Evolutionary conservation across 1,140 invertebrate species (phyloP), one percentile per base, ranked within the genome.

Genomic region (Danaus melanippus): DNA sequence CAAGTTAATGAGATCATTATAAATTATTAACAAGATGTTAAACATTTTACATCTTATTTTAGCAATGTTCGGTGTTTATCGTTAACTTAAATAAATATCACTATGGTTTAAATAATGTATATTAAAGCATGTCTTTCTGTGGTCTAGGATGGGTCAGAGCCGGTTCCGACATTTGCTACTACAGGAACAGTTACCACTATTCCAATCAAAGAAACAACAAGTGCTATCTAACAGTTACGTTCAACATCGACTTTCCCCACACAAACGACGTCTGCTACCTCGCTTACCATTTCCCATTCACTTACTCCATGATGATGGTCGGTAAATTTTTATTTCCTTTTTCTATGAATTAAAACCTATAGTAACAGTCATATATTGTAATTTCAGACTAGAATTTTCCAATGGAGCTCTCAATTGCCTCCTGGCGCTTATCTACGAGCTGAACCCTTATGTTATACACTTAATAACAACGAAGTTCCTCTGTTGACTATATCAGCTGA

Each of bases 241-340:
- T 97, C 81, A 94, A 91, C 10, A 88, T 97, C n/a, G 90, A 87
- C 15, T 97, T 97, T 79, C 90, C 90, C 10, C 92, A 96, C 79
- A 81, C 86, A 21, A 89, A 92, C 61, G 96, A 97, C 78, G 89
- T 96, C 12, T 95, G 93, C 72, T 98, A 97, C 79, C 77, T 98
- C 50, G 95, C 96, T 1, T 98, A 97, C 76, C 95, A 97, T 80
- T 97, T 93, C 79, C 96, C 96, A 0, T 97, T 95, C 75, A 95
- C 95, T 0, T 97, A 96, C 76, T 92, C 93, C 9, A 90, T 91
- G 70, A 82, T 97, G 62, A 87, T 93, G 89, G 92, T 93, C 63
- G 76, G 87, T 75, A 55, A 32, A 21, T 52, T 6, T 40, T 40
- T 32, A 39, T 21, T 43, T 15, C 45, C 17, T 40, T 52, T 45